Evolutionary conservation across 2,113 vertebrate genomes (phyloP).

Genomic region (Megaceryle maxima): DNA sequence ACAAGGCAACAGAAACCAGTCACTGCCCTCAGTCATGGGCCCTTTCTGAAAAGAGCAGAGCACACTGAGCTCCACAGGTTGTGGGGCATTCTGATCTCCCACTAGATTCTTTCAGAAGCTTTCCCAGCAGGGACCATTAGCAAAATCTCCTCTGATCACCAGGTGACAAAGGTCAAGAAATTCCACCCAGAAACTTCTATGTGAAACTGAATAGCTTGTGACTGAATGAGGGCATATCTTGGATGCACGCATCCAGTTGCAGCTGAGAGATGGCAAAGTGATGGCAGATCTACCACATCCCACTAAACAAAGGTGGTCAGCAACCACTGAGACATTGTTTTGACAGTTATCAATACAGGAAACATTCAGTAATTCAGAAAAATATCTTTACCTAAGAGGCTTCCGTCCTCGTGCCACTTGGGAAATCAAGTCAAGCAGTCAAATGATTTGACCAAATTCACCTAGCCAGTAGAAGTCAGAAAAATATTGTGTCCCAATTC

Average conservation of each 20-base stretch:
- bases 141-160: neutral
- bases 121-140: neutral
- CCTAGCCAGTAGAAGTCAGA: neutral
- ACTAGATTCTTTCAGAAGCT: neutral
- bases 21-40: neutral
- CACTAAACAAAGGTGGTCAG: neutral
- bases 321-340: neutral
- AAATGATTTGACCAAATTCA: neutral
- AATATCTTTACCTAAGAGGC: neutral
- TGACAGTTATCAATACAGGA: neutral
- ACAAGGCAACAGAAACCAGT: fast-evolving
- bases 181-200: neutral
- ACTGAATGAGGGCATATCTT: neutral
- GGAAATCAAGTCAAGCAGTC: neutral
- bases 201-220: neutral
- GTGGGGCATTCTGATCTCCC: neutral
- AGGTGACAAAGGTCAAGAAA: neutral
- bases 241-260: neutral
- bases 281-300: neutral
- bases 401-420: neutral
- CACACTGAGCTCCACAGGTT: fast-evolving
- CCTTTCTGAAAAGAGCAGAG: neutral
- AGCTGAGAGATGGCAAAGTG: neutral
- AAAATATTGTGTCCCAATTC: neutral
- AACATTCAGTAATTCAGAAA: neutral